Evolutionary conservation across 2,888 invertebrate species (phyloP), one percentile per base, ranked within the genome.

Genomic region (Leptopilina myrica): DNA sequence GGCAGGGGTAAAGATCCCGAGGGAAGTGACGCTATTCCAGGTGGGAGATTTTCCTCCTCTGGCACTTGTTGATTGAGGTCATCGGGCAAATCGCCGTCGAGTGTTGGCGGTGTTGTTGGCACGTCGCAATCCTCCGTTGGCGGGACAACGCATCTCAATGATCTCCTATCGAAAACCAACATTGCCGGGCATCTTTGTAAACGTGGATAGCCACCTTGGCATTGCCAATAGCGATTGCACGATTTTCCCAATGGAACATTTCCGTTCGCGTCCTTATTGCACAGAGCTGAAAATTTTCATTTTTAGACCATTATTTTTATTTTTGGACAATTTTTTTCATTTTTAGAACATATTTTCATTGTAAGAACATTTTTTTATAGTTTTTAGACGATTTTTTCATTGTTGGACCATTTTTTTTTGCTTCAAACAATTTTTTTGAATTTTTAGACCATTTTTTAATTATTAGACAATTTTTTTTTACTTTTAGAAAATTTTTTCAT

Each of bases 181-280:
- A 97, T 97, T 59, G 97, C 97, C 0, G 97, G 97, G 90, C 97
- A 97, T 76, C 97, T 93, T 90, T 97, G 97, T 7, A 98, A 94
- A 79, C 97, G 95, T 7, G 98, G 98, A 92, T 98, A 98, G 0
- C 98, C 98, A 6, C 97, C 97, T 90, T 97, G 97, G 90, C 98
- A 98, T 90, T 97, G 97, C 98, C 98, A 98, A 93, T 98, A 98
- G 14, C 97, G 94, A 93, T 97, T 97, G 94, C 97, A 98, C 76
- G 97, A 97, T 92, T 97, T 97, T 86, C 97, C 97, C 12, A 98
- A 93, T 0, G 97, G 96, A 12, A 98, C 97, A 92, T 97, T 97
- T 82, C 97, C 97, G 92, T 98, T 97, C 77, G 98, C 94, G 88
- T 97, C 97, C 67, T 97, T 97, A 90, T 97, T 97, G 92, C 97